Conservation (phyloP, 1,140 invertebrate species). For the Metaphire vulgaris region DNA sequence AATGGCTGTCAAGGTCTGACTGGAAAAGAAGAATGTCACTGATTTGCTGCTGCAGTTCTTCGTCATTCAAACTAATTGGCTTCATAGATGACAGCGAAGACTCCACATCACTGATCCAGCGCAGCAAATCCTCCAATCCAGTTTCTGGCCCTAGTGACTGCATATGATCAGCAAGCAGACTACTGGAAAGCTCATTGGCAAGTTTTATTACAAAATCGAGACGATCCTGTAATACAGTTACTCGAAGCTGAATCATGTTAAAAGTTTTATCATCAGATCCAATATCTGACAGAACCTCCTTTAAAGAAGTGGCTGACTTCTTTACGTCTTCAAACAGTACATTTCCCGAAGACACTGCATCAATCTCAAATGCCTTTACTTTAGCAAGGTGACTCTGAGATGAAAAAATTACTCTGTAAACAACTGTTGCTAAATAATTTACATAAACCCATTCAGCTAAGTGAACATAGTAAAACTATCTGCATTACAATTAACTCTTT, state of each 20-base stretch:
- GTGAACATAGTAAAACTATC: too few species aligned
- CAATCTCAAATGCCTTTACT: neutral
- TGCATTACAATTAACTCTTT: too few species aligned
- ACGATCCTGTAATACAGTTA: neutral
- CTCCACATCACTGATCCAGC: neutral
- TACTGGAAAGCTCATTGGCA: neutral
- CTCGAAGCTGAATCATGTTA: neutral
- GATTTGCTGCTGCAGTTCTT: neutral
- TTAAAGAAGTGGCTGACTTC: neutral
- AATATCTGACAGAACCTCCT: neutral
- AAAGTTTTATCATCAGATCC: neutral
- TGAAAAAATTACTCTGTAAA: too few species aligned
- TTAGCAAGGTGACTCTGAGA: neutral
- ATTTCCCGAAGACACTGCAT: neutral
- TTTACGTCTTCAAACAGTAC: neutral
- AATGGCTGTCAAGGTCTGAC: neutral
- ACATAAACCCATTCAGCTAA: too few species aligned
- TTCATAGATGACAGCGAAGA: neutral
- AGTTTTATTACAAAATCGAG: neutral
- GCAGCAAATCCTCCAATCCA: neutral
- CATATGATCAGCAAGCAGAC: neutral
- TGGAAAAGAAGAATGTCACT: neutral
- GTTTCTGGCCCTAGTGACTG: neutral
- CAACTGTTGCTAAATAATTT: too few species aligned
- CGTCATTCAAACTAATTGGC: neutral